Percentiles rank a stretch among this genome's conserved stretches.
phyloP scores from a whole-genome alignment of 2,113 vertebrate species.

The Casuarius casuarius region DNA sequence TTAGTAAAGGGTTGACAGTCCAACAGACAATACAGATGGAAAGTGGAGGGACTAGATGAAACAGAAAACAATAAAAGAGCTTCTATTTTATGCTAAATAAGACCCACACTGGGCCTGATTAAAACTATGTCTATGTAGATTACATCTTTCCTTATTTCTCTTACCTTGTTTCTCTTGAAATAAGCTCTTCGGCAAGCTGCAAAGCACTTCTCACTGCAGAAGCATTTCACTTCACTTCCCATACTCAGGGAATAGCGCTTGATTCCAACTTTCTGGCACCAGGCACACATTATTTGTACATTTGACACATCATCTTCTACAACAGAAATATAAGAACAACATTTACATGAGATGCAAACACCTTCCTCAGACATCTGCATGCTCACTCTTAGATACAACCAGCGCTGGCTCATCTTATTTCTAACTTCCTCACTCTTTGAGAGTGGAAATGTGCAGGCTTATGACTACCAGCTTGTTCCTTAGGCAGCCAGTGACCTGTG shows the following conservation, averaged over 20 bases:
- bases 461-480: background rate
- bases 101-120: background rate
- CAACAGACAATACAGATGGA: constrained; percentile 65
- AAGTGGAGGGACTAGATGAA: constrained; percentile 52
- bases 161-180: constrained; percentile 99
- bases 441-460: background rate
- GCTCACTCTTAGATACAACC: constrained; percentile 36
- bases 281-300: constrained; percentile 99
- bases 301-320: constrained; percentile 96
- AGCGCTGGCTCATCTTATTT: constrained; percentile 1
- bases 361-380: constrained; percentile 70
- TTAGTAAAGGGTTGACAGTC: constrained; percentile 63
- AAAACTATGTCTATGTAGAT: constrained; percentile 28
- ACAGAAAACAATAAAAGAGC: constrained; percentile 45
- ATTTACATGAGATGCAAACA: constrained; percentile 80
- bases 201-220: constrained; percentile 99
- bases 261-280: constrained; percentile 99
- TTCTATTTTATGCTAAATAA: constrained; percentile 50
- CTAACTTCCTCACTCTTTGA: background rate
- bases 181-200: constrained; percentile 98
- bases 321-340: constrained; percentile 82
- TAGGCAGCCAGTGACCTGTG: background rate
- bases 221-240: constrained; percentile 99
- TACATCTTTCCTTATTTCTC: constrained; percentile 69
- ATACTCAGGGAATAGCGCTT: constrained; percentile 99